Evolutionary conservation across 1,140 invertebrate genomes (phyloP).

Genomic region (Pseudomyrmex concolor): DNA sequence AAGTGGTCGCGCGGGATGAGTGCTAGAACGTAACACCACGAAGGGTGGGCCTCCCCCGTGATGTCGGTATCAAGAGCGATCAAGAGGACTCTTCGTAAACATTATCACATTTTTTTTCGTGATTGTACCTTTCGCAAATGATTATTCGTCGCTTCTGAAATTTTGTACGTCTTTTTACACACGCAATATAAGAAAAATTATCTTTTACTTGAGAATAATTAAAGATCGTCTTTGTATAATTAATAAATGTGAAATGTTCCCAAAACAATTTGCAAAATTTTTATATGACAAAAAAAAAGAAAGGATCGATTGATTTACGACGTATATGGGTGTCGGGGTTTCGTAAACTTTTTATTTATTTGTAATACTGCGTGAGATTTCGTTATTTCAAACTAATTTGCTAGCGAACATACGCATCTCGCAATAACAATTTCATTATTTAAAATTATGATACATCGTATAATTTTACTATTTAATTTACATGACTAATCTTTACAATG

Average conservation of each 20-base stretch:
- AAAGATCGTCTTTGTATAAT: background rate
- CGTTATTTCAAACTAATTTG: conserved; percentile 70
- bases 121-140: background rate
- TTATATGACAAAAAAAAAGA: background rate
- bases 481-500: conserved; percentile 73
- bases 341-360: conserved; percentile 75
- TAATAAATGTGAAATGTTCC: background rate
- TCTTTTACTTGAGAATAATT: background rate
- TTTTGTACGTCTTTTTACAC: background rate
- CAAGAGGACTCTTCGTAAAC: conserved; percentile 13
- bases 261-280: background rate
- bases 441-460: conserved; percentile 78
- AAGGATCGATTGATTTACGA: background rate
- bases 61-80: conserved; percentile 47
- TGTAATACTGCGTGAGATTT: conserved; percentile 81
- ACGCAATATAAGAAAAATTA: background rate
- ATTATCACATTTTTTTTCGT: background rate
- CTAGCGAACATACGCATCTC: conserved; percentile 58
- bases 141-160: conserved; percentile 1
- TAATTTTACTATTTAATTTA: conserved; percentile 75
- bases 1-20: conserved; percentile 59
- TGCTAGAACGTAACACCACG: conserved; percentile 62
- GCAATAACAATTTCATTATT: conserved; percentile 69
- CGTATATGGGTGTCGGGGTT: background rate
- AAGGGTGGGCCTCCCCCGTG: conserved; percentile 36